phyloP scores from a whole-genome alignment of 2,113 vertebrate species.

The Podilymbus podiceps region DNA sequence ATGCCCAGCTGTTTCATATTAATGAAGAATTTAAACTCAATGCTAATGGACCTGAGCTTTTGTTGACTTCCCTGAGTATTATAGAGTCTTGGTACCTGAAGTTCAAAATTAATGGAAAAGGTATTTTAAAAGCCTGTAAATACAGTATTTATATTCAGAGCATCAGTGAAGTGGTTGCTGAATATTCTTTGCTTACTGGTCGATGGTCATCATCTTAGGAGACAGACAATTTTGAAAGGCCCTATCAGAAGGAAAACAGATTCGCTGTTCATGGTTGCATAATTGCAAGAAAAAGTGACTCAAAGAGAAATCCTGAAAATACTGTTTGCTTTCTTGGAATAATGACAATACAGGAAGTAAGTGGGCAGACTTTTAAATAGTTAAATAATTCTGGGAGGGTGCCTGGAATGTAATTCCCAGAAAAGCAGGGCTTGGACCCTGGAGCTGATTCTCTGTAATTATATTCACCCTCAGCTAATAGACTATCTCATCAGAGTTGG shows the following conservation, averaged over 20 bases:
- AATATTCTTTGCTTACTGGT: background rate
- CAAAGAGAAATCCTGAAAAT: background rate
- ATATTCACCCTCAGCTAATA: background rate
- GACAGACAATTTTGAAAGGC: background rate
- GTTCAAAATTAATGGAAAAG: background rate
- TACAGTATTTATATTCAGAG: background rate
- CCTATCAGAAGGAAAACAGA: background rate
- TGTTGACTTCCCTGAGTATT: background rate
- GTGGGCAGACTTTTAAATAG: background rate
- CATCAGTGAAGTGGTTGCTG: background rate
- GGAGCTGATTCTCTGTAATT: background rate
- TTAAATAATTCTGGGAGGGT: background rate
- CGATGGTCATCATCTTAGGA: background rate
- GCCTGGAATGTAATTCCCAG: background rate
- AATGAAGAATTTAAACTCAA: background rate
- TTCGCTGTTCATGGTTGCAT: background rate
- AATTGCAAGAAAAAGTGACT: background rate
- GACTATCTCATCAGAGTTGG: background rate
- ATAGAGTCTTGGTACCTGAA: background rate
- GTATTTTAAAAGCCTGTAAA: background rate
- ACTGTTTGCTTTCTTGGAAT: background rate
- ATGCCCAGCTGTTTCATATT: background rate
- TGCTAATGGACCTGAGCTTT: background rate
- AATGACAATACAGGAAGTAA: background rate
- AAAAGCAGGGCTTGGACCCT: background rate